These are phyloP conservation scores for Neoitamus cyanurus DNA, from an alignment of 2,888 invertebrate genomes.

Conservation along the genomic window DNA sequence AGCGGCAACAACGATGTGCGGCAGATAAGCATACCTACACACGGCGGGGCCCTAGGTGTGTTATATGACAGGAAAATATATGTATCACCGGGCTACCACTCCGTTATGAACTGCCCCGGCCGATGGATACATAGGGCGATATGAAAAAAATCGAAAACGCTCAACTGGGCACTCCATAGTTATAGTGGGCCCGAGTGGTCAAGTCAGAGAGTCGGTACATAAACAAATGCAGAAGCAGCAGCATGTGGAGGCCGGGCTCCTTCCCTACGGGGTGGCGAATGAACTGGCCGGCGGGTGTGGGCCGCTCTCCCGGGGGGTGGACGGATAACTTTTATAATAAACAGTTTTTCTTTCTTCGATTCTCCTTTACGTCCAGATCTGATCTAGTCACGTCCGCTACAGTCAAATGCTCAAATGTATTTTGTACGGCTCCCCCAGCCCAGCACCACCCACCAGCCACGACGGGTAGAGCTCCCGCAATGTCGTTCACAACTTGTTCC, in stretches of 20 bases:
- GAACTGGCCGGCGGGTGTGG: neutral
- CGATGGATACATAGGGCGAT: conserved; percentile 39
- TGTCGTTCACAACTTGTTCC: conserved; percentile 17
- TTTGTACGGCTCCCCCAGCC: neutral
- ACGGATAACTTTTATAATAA: conserved; percentile 49
- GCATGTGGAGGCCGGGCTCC: neutral
- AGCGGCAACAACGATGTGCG: conserved; percentile 34
- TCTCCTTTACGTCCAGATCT: conserved; percentile 47
- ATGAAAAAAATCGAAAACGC: conserved; percentile 19
- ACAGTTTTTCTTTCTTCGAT: conserved; percentile 49
- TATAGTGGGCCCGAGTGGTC: conserved; percentile 29
- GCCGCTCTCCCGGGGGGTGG: neutral
- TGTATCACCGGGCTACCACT: conserved; percentile 14
- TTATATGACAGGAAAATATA: conserved; percentile 42
- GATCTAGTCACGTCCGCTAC: conserved; percentile 48
- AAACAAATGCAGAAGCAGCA: conserved; percentile 28
- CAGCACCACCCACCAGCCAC: neutral
- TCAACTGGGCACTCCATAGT: conserved; percentile 9
- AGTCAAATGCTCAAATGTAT: conserved; percentile 11
- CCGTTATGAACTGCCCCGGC: conserved; percentile 42
- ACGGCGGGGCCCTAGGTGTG: conserved; percentile 23
- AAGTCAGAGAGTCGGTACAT: conserved; percentile 20
- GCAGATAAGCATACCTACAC: conserved; percentile 32
- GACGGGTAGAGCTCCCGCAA: neutral
- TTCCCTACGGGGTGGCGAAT: neutral